Base-by-base conservation (phyloP, 2,797 vertebrate species). In the Apogon hyalosoma region DNA sequence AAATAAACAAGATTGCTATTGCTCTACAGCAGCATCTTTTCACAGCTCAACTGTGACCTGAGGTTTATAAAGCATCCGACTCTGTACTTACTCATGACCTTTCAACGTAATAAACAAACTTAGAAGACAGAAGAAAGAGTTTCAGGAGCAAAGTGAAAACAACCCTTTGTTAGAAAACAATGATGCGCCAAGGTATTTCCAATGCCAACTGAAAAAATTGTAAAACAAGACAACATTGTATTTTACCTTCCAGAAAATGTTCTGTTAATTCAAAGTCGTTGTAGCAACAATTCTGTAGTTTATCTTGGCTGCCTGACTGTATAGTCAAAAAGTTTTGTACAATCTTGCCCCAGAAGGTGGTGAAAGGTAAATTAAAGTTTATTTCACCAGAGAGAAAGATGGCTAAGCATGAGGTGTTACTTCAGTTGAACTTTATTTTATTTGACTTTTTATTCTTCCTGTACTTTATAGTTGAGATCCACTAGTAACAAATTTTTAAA, bases 101-200 rank as follows among this genome's bases (percentile, higher is more conserved):
- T 52, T 73, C 46, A 48, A 36, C 64, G 51, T 55, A 47, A 80
- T 75, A 58, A 73, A 55, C 67, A 76, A 75, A 63, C 57, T 64
- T 13, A 45, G 46, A 77, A 60, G 59, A 58, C 13, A 46, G 42
- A 46, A 33, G 50, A 42, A 40, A 60, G 69, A 45, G 45, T 69
- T 61, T 36, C 42, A 61, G 13, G 13, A 52, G 39, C 38, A 73
- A 61, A 53, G 38, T 64, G 55, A 56, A 40, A 71, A 28, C 47
- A 40, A 46, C 15, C 5, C 4, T 2, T 19, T 53, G 61, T 42
- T 59, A 12, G 39, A 18, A 63, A 43, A 55, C 19, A 33, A 12
- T 62, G 14, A 9, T 21, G 24, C 43, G 47, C 1, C 18, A 40
- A 43, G 36, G 21, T 74, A 40, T 39, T 60, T 64, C 73, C 21